These are phyloP conservation scores for Rhysida immarginata DNA, from an alignment of 1,140 invertebrate genomes.

Conservation along the genomic window DNA sequence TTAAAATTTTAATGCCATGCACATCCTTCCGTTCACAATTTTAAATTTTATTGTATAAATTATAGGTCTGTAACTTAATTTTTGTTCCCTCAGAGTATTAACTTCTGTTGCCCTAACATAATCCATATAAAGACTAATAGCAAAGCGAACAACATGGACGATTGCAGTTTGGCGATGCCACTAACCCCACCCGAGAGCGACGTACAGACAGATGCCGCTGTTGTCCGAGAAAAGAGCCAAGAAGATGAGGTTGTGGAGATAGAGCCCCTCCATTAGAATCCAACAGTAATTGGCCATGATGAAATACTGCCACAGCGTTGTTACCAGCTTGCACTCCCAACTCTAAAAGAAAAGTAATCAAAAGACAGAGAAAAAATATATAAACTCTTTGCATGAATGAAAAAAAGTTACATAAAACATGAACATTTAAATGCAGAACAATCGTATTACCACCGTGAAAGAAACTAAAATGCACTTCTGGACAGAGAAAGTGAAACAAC, in stretches of 20 bases:
- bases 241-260: conserved; percentile 61
- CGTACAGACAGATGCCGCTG: conserved; percentile 46
- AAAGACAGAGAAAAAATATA: no score
- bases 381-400: no score
- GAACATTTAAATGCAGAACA: no score
- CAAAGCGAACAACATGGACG: no score
- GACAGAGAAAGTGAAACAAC: no score
- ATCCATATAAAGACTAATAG: neutral
- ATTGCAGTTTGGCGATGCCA: no score
- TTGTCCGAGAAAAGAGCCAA: conserved; percentile 52
- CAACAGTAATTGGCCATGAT: conserved; percentile 61
- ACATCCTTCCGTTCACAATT: neutral
- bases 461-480: no score
- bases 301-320: conserved; percentile 50
- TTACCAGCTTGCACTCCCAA: conserved; percentile 54
- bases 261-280: conserved; percentile 68
- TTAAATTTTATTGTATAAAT: neutral
- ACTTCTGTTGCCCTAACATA: neutral
- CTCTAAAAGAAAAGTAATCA: no score
- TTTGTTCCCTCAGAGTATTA: neutral
- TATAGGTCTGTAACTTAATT: neutral
- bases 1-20: neutral
- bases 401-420: no score
- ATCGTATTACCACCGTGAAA: no score
- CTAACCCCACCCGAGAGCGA: conserved; percentile 57